Conservation (phyloP, 2,797 vertebrate species). For the Calcarius lapponicus region DNA sequence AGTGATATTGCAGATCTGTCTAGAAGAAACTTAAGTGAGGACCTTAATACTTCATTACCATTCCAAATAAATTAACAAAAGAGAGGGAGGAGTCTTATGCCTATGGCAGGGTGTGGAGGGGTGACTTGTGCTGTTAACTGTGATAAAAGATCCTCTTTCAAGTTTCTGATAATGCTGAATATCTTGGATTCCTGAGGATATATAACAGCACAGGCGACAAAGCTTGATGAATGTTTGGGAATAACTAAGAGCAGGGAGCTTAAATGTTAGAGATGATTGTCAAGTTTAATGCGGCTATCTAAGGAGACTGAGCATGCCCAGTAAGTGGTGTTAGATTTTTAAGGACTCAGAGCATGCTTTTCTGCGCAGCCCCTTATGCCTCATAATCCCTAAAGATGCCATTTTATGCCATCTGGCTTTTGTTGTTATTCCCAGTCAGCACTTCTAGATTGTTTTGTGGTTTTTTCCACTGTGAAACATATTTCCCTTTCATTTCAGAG, state of each 20-base stretch:
- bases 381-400: conserved; percentile 78
- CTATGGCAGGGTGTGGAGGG: background rate
- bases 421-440: conserved; percentile 76
- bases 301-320: conserved; percentile 72
- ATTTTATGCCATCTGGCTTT: conserved; percentile 80
- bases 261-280: conserved; percentile 48
- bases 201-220: conserved; percentile 19
- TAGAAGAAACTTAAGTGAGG: background rate
- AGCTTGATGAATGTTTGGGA: conserved; percentile 14
- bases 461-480: conserved; percentile 65
- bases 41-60: background rate
- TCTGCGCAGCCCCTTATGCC: conserved; percentile 67
- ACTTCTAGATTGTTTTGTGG: conserved; percentile 69
- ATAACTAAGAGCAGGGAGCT: conserved; percentile 42
- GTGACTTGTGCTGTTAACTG: background rate
- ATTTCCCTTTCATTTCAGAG: conserved; percentile 58
- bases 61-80: background rate
- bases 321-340: conserved; percentile 52
- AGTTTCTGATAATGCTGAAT: conserved; percentile 6
- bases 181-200: background rate
- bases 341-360: conserved; percentile 72
- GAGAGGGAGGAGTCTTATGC: background rate
- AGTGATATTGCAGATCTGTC: background rate
- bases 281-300: conserved; percentile 68
- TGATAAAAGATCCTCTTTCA: background rate